Base-by-base conservation (phyloP, 2,888 invertebrate species). In the Griposia aprilina region DNA sequence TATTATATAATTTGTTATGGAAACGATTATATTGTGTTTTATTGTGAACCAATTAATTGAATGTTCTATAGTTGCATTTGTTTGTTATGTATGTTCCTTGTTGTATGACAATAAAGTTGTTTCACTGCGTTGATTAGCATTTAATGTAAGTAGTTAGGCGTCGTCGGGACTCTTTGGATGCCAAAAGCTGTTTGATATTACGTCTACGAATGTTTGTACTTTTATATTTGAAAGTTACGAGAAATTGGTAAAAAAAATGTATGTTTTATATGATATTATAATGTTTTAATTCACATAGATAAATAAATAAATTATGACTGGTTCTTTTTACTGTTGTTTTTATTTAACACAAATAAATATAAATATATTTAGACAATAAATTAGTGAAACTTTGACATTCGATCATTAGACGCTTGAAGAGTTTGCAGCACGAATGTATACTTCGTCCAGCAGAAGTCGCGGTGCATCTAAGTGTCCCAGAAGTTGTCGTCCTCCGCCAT, bases 141-240 rank as follows among this genome's bases (percentile, higher is more conserved):
- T 95, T 95, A 86, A 81, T 74, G 79, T 78, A 69, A 36, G 23
- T 68, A 78, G 77, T 66, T 76, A 73, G 74, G 73, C 50, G 71
- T 71, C 57, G 62, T 81, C 57, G 78, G 79, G 78, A 80, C 84
- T 89, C 82, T 84, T 80, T 84, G 82, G 78, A 87, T 87, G 91
- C 89, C 91, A 91, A 91, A 91, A 85, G 87, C 75, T 89, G 90
- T 91, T 89, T 87, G 82, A 84, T 85, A 83, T 85, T 77, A 87
- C 59, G 74, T 91, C 84, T 87, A 92, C 83, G 91, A 91, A 94
- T 91, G 93, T 96, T 96, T 96, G 96, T 96, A 96, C 95, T 96
- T 96, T 96, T 96, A 96, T 96, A 96, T 93, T 87, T 90, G 90
- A 92, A 92, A 86, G 89, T 80, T 83, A 87, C 78, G 70, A 84